Percentiles rank a stretch among this genome's conserved stretches.
These are phyloP conservation scores for Cheilosia pagana DNA, from an alignment of 2,888 invertebrate species.

Conservation along the genomic window DNA sequence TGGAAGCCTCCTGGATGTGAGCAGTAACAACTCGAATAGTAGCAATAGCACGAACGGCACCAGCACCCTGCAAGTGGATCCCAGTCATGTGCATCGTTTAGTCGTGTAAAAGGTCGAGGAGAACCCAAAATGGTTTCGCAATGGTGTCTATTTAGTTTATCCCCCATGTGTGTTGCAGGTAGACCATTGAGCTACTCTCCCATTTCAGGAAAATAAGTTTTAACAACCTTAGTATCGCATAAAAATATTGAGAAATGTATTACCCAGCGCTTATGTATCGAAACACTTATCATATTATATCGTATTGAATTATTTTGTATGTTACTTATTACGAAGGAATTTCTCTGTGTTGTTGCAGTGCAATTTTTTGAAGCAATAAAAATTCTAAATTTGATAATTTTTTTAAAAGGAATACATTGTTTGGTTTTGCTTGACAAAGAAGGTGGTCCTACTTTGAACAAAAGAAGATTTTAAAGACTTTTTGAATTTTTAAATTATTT, in stretches of 20 bases:
- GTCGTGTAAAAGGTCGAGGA: constrained; percentile 77
- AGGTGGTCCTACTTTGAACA: no score
- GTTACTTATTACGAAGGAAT: constrained; percentile 38
- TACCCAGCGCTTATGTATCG: constrained; percentile 52
- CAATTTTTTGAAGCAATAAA: constrained; percentile 59
- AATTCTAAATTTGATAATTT: constrained; percentile 55
- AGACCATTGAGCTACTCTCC: constrained; percentile 13
- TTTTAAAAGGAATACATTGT: background rate
- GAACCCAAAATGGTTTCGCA: constrained; percentile 23
- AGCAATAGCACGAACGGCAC: constrained; percentile 67
- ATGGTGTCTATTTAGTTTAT: constrained; percentile 65
- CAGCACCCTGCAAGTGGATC: constrained; percentile 78
- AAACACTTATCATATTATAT: constrained; percentile 39
- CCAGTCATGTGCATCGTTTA: constrained; percentile 82
- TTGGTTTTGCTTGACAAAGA: no score
- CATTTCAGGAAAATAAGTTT: constrained; percentile 33
- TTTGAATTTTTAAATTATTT: no score
- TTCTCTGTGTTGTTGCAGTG: constrained; percentile 60
- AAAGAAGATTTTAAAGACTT: no score
- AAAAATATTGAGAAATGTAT: constrained; percentile 53
- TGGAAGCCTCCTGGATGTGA: constrained; percentile 77
- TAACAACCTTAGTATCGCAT: constrained; percentile 41
- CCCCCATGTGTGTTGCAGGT: constrained; percentile 1
- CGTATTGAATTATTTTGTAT: constrained; percentile 59
- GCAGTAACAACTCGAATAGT: constrained; percentile 70